Base-by-base conservation (phyloP, 2,888 invertebrate genomes). In the Latrodectus hesperus region DNA sequence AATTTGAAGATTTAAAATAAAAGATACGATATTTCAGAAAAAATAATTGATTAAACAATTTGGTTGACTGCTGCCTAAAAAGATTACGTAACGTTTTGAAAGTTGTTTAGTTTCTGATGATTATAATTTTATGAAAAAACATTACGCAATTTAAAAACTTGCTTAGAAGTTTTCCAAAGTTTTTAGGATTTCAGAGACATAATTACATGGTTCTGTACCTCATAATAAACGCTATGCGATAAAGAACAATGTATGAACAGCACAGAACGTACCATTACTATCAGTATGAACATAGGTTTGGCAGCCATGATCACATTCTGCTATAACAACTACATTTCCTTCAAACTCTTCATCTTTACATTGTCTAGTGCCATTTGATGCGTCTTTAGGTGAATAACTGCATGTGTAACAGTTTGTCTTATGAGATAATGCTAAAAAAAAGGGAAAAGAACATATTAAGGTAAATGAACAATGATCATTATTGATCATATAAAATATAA, bases 321-420 rank as follows among this genome's bases (percentile, higher is more conserved):
- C 22, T 12, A 78, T 78, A 12, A 52, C 70, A 10, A 88, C 60
- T 8, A 70, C 73, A 71, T 83, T 88, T 6, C 68, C 73, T 55
- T 82, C 87, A 49, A 88, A 83, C n/a, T 73, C 55, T 16, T 83
- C 78, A n/a, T 82, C 87, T 22, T 70, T 83, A 52, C 87, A 88
- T 55, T 78, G 68, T 1, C 68, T 82, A 11, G 87, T 88, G 52
- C 82, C 49, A n/a, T 88, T 88, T 8, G 77, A 49, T 0, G 87
- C 87, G 53, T 88, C 87, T 53, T 79, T 83, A 6, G 87, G 87
- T 12, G 87, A 88, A 73, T 74, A 88, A 38, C 87, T 88, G 70
- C 87, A 88, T 55, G 73, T 70, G 64, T 88, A 88, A 26, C 87
- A 87, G 4, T 82, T 76, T 12, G 60, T 60, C 60, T 60, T 60